Conservation (phyloP, 2,888 invertebrate species). For the Bursaphelenchus okinawaensis region DNA sequence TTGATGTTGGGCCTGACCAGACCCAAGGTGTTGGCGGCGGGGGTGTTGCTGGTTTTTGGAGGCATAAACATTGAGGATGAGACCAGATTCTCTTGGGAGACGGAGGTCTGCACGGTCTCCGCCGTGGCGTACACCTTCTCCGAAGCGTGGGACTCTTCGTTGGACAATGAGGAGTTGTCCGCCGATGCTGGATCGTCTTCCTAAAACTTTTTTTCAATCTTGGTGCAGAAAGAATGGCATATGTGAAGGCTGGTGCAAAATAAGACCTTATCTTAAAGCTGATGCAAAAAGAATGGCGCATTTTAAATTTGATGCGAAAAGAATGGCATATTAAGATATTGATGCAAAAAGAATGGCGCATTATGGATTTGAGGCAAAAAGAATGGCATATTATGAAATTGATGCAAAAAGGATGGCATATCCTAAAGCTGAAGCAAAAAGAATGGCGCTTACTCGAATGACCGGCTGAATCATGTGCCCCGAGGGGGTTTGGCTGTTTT, state of each 20-base stretch:
- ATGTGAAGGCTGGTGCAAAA: too few species aligned
- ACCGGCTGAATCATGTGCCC: not conserved
- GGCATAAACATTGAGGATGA: not conserved
- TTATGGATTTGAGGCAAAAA: too few species aligned
- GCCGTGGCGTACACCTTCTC: not conserved
- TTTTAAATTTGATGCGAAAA: too few species aligned
- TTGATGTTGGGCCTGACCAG: not conserved
- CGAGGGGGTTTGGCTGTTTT: not conserved
- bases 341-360: too few species aligned
- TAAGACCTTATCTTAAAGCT: too few species aligned
- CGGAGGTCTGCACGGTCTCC: not conserved
- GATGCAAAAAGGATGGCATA: too few species aligned
- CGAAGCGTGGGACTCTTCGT: not conserved
- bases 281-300: too few species aligned
- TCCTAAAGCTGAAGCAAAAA: too few species aligned
- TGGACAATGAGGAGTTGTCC: not conserved
- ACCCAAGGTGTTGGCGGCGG: not conserved
- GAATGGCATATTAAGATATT: too few species aligned
- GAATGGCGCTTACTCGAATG: not conserved
- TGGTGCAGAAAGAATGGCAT: too few species aligned
- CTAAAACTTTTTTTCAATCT: too few species aligned
- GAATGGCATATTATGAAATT: too few species aligned
- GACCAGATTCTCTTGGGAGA: not conserved
- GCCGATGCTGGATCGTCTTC: not conserved
- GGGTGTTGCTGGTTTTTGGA: not conserved